Evolutionary conservation across 2,113 vertebrate genomes (phyloP).

Genomic region (Hypomesus transpacificus): DNA sequence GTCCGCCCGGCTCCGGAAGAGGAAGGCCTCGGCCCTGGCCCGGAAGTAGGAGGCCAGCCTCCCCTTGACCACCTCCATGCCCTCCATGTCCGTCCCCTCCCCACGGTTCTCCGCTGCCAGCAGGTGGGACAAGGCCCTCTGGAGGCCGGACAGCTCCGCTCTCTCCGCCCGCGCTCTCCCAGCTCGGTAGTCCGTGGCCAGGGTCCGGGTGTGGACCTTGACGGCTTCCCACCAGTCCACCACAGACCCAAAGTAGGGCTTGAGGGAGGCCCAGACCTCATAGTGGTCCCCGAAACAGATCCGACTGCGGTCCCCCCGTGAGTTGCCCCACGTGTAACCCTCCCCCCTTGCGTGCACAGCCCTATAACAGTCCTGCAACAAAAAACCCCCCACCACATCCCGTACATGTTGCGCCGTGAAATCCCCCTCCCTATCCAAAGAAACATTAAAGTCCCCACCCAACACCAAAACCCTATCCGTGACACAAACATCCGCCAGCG

Average conservation of each 20-base stretch:
- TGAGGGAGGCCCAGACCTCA: background rate
- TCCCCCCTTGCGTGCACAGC: background rate
- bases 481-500: background rate
- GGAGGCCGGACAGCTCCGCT: no score
- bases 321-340: background rate
- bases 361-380: background rate
- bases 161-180: no score
- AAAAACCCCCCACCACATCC: background rate
- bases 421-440: background rate
- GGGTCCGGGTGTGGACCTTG: background rate
- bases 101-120: background rate
- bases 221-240: slow-evolving; percentile 5
- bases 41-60: background rate
- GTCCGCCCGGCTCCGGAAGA: background rate
- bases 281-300: background rate
- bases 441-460: slow-evolving; percentile 10
- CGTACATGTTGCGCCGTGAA: background rate
- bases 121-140: no score
- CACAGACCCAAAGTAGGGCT: background rate
- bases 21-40: background rate
- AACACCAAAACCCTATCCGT: background rate
- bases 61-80: no score
- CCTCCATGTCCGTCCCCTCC: background rate
- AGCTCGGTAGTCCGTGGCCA: background rate
- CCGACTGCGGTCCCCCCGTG: background rate